Evolutionary conservation across 2,113 vertebrate species (phyloP).

Genomic region (Amazona vittata): DNA sequence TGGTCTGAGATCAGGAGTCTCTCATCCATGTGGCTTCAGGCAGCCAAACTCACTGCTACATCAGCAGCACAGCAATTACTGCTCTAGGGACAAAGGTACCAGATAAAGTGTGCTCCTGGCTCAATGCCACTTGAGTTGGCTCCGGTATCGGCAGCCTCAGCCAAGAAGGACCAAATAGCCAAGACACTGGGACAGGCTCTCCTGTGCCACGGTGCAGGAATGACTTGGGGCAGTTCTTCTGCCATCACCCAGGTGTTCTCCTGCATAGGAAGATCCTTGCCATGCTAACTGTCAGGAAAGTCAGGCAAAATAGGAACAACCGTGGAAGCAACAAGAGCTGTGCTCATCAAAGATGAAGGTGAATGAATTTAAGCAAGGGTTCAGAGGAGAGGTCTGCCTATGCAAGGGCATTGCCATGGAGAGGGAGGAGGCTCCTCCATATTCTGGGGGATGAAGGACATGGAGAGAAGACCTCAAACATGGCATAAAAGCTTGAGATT

Average conservation of each 20-base stretch:
- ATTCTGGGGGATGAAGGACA: background rate
- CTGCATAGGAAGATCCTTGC: background rate
- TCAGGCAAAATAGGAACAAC: background rate
- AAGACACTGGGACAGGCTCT: background rate
- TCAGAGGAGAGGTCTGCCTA: background rate
- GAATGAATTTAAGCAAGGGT: background rate
- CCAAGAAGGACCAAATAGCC: background rate
- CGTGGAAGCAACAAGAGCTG: background rate
- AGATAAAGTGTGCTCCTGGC: background rate
- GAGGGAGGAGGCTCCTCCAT: background rate
- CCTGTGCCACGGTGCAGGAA: background rate
- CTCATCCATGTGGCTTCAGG: background rate
- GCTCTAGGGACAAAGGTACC: background rate
- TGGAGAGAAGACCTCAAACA: background rate
- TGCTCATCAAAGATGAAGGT: background rate
- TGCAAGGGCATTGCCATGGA: background rate
- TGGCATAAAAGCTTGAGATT: background rate
- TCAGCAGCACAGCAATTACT: background rate
- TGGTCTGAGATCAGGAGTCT: background rate
- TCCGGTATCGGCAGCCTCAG: background rate
- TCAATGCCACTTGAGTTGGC: background rate
- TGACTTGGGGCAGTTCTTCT: background rate
- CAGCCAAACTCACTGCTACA: background rate
- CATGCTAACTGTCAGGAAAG: background rate
- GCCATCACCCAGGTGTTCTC: background rate